These are phyloP conservation scores for Ophioderma brevispina DNA, from an alignment of 35 echinoderm and acorn worm genomes.

Conservation along the genomic window DNA sequence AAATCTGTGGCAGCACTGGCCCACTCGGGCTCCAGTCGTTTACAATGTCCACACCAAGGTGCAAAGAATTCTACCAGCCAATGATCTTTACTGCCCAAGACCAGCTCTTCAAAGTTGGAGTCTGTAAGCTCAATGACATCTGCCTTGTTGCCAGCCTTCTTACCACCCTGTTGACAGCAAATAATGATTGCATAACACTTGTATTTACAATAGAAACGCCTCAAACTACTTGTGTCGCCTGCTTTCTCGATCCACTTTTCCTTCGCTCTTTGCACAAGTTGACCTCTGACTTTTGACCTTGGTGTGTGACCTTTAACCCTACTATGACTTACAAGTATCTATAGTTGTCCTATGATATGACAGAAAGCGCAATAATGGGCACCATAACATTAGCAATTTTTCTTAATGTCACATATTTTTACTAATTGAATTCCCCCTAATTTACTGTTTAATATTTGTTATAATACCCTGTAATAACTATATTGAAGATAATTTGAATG, in stretches of 20 bases:
- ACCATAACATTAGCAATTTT: too few relatives aligned
- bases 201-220: background rate
- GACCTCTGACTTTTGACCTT: too few relatives aligned
- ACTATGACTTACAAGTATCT: background rate
- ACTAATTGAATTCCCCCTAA: too few relatives aligned
- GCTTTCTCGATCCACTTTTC: too few relatives aligned
- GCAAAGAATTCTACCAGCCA: slow-evolving; percentile 98
- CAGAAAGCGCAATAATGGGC: background rate
- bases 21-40: slow-evolving; percentile 80
- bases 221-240: background rate
- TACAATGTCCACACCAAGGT: slow-evolving; percentile 98
- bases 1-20: slow-evolving; percentile 80
- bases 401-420: too few relatives aligned
- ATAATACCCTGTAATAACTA: too few relatives aligned
- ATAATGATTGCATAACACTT: background rate
- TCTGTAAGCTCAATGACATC: slow-evolving; percentile 86
- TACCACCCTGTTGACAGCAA: slow-evolving; percentile 32
- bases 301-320: too few relatives aligned
- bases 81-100: slow-evolving; percentile 66
- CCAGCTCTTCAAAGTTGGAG: slow-evolving; percentile 85
- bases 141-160: slow-evolving; percentile 60
- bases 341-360: background rate
- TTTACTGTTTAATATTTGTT: too few relatives aligned
- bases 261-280: too few relatives aligned
- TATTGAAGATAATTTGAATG: too few relatives aligned